phyloP scores from a whole-genome alignment of 1,140 invertebrate species.

The Holcopasites calliopsidis region DNA sequence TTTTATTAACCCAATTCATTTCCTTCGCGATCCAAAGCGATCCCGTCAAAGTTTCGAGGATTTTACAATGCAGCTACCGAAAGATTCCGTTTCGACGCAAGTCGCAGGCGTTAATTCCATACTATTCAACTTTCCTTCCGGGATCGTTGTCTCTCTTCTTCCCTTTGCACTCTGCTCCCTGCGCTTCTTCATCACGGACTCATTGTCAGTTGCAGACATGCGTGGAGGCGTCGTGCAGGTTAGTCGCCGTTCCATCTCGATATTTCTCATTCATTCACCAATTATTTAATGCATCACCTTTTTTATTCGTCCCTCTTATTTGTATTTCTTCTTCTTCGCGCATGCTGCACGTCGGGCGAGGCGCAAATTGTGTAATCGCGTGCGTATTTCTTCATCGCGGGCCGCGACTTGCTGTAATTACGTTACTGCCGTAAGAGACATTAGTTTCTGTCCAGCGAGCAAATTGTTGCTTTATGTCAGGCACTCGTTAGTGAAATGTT shows the following conservation, averaged over 20 bases:
- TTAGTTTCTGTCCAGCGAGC: slow-evolving; percentile 21
- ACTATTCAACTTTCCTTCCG: slow-evolving; percentile 75
- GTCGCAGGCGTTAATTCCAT: slow-evolving; percentile 63
- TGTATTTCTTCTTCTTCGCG: slow-evolving; percentile 4
- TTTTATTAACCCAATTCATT: background rate
- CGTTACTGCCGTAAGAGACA: slow-evolving; percentile 10
- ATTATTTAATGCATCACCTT: slow-evolving; percentile 5
- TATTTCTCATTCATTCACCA: background rate
- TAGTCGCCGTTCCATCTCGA: slow-evolving; percentile 35
- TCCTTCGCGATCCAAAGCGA: no score
- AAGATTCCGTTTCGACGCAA: slow-evolving; percentile 19
- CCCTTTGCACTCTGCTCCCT: slow-evolving; percentile 42
- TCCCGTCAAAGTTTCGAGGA: background rate
- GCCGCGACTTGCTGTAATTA: slow-evolving; percentile 10
- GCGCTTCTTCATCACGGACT: background rate
- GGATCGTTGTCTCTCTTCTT: slow-evolving; percentile 64
- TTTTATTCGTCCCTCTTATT: background rate
- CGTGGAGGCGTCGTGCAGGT: slow-evolving; percentile 63
- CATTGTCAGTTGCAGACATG: slow-evolving; percentile 57
- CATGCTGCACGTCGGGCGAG: slow-evolving; percentile 22
- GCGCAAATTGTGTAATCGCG: slow-evolving; percentile 45
- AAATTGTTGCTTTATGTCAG: background rate
- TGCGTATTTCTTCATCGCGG: slow-evolving; percentile 29
- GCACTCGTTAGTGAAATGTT: slow-evolving; percentile 9
- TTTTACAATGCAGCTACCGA: slow-evolving; percentile 24